Conservation (phyloP, 2,113 vertebrate species). For the Hypocryptadius cinnamomeus region DNA sequence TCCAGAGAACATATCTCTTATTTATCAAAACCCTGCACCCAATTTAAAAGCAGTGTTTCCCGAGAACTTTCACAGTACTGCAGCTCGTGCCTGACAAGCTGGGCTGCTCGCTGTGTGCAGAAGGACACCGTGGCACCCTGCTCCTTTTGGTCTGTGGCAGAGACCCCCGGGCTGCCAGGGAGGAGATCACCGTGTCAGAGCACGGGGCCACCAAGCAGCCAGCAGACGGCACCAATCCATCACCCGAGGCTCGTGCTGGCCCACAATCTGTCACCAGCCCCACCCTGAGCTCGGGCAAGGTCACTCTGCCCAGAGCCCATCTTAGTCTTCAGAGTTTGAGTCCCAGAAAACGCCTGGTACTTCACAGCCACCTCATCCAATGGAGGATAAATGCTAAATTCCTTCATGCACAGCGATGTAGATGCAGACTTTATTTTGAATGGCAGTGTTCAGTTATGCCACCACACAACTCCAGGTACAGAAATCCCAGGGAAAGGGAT, state of each 20-base stretch:
- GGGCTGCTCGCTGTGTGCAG: rapidly evolving
- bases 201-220: background rate
- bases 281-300: background rate
- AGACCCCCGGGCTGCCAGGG: rapidly evolving
- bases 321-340: background rate
- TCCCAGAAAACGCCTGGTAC: background rate
- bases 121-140: background rate
- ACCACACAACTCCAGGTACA: background rate
- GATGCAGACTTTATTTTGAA: background rate
- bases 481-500: background rate
- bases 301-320: rapidly evolving
- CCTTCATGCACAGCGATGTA: background rate
- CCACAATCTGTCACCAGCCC: background rate
- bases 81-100: background rate
- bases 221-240: background rate
- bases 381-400: background rate
- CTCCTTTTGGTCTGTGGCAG: background rate
- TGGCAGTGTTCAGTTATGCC: background rate
- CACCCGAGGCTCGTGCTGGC: background rate
- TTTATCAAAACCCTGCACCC: background rate
- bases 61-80: background rate
- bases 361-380: background rate
- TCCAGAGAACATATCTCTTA: background rate
- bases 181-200: background rate
- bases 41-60: background rate